Evolutionary conservation across 2,797 vertebrate species (phyloP), one percentile per base, ranked within the genome.

Genomic region (Squalus acanthias): DNA sequence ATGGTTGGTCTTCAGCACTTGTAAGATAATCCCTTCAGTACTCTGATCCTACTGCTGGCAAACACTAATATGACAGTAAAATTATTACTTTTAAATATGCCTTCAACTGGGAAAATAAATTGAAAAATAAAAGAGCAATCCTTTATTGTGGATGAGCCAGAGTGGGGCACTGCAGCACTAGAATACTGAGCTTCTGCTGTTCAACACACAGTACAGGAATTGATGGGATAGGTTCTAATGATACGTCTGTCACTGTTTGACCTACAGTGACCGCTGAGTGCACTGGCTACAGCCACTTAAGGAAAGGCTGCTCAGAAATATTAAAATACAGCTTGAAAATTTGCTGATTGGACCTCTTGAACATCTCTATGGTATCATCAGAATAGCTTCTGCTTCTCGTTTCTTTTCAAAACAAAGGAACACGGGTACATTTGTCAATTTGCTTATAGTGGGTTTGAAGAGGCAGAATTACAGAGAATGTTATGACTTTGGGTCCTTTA

Each of bases 121-220:
- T 46, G 46, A 29, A 33, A 76, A 76, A 57, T 67, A 93, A 93
- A 50, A 50, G 46, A 85, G 20, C 7, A 50, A 69, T 69, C 65
- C 7, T 93, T 67, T 93, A 39, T n/a, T 24, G 0, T 69, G 91
- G 15, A 39, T 93, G 65, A 9, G 91, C 91, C 91, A 93, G 91
- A 93, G n/a, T 69, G 91, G 39, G 91, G 91, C 91, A 93, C n/a
- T 93, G n/a, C 46, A 24, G 63, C 91, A 93, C 63, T 69, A 69
- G 91, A 93, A 65, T 93, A 67, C 65, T 46, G 65, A 93, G 33
- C 65, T 57, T n/a, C 63, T 93, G 65, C 88, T 69, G 65, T 69
- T 93, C 63, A 46, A 46, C 50, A 46, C 39, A 46, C 0, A 24
- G 53, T 22, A 12, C n/a, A 69, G n/a, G 69, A 46, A 53, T 63